A percentile compares a stretch with the other conserved stretches of the same genome.
These are phyloP conservation scores for Hymenochirus boettgeri DNA, from an alignment of 2,113 vertebrate genomes.

Conservation along the genomic window DNA sequence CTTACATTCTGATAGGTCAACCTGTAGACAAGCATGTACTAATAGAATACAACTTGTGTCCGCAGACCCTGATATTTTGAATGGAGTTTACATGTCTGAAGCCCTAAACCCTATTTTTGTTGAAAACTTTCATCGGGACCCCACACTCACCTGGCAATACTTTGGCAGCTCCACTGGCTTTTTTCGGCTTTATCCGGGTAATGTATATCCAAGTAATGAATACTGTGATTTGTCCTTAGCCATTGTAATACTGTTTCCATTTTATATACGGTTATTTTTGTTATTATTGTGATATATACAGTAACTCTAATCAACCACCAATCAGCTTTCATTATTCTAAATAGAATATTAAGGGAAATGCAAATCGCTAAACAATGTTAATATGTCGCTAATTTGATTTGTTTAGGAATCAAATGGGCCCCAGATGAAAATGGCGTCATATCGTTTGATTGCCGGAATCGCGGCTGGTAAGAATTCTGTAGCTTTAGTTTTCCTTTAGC, in stretches of 20 bases:
- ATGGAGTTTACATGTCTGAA: slow-evolving; percentile 93
- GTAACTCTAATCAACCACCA: too few species aligned
- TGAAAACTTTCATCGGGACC: slow-evolving; percentile 87
- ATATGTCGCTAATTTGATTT: slow-evolving; percentile 1
- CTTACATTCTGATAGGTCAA: too few species aligned
- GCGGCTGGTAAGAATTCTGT: slow-evolving; percentile 76
- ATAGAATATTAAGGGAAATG: too few species aligned
- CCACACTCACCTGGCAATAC: slow-evolving; percentile 93
- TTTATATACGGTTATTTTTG: too few species aligned
- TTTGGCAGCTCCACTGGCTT: slow-evolving; percentile 93
- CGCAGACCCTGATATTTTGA: slow-evolving; percentile 83
- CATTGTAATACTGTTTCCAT: too few species aligned
- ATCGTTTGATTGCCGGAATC: slow-evolving; percentile 88
- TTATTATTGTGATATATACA: not conserved
- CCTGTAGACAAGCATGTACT: too few species aligned
- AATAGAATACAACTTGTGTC: not conserved
- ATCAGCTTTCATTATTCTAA: too few species aligned
- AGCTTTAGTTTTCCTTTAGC: not conserved
- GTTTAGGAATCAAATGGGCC: slow-evolving; percentile 85
- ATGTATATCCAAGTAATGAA: too few species aligned
- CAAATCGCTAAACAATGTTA: too few species aligned
- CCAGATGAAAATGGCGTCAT: slow-evolving; percentile 93
- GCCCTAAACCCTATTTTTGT: slow-evolving; percentile 85
- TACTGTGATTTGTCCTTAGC: too few species aligned
- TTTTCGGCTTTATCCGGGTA: slow-evolving; percentile 95